These are phyloP conservation scores for Oceanodroma tethys DNA, from an alignment of 2,113 vertebrate species.

Conservation along the genomic window DNA sequence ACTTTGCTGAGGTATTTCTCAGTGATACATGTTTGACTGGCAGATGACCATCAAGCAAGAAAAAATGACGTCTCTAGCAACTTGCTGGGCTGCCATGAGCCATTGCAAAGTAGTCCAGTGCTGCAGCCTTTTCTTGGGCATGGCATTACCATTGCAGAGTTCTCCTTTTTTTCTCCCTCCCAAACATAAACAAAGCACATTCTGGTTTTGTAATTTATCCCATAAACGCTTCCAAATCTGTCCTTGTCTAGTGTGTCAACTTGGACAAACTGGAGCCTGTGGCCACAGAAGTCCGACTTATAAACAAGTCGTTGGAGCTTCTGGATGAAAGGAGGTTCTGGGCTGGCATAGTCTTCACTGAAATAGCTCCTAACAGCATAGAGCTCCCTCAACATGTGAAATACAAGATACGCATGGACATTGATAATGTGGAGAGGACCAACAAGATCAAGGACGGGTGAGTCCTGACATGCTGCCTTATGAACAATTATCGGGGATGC, in stretches of 20 bases:
- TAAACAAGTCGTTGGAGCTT: constrained; percentile 87
- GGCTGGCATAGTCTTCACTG: constrained; percentile 92
- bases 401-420: constrained; percentile 99
- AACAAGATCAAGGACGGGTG: constrained; percentile 99
- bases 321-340: constrained; percentile 93
- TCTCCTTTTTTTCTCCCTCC: background rate
- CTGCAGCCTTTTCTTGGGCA: background rate
- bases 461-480: background rate
- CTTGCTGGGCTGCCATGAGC: background rate
- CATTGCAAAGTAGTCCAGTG: background rate
- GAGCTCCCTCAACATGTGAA: constrained; percentile 85
- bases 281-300: constrained; percentile 83
- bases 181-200: background rate
- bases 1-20: background rate
- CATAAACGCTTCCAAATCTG: background rate
- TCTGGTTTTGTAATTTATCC: background rate
- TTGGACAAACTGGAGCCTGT: constrained; percentile 92
- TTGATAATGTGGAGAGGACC: constrained; percentile 96
- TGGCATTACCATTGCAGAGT: background rate
- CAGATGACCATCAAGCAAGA: background rate
- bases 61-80: background rate
- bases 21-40: background rate
- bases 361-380: constrained; percentile 71
- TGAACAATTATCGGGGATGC: background rate
- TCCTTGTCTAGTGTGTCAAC: constrained; percentile 85